A percentile compares a stretch with the other conserved stretches of the same genome.
Evolutionary conservation across 2,113 vertebrate genomes (phyloP).

Genomic region (Sorex araneus): DNA sequence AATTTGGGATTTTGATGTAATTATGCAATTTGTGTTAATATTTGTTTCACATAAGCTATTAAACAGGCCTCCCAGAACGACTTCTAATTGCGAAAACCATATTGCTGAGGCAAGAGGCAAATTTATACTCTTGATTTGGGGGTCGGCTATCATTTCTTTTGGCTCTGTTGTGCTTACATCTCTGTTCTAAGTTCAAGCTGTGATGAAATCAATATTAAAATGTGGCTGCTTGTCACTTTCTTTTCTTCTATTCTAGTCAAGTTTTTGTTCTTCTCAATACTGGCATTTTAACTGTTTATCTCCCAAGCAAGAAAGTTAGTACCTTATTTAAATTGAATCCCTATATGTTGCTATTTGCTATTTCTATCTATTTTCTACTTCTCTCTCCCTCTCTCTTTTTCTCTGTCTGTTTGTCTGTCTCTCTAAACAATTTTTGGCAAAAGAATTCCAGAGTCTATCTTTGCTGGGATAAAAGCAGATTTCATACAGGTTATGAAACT

Average conservation of each 20-base stretch:
- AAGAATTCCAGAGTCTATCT: constrained; percentile 74
- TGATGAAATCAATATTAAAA: neutral
- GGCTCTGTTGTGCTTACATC: constrained; percentile 43
- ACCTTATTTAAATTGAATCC: neutral
- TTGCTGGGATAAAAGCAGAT: constrained; percentile 80
- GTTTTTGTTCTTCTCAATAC: neutral
- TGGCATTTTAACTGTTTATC: constrained; percentile 69
- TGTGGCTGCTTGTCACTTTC: neutral
- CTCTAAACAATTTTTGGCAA: constrained; percentile 59
- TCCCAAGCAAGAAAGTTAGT: constrained; percentile 67
- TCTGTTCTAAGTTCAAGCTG: neutral
- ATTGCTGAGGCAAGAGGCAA: constrained; percentile 83
- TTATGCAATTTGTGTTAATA: constrained; percentile 91
- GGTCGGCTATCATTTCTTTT: constrained; percentile 75
- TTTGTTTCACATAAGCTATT: constrained; percentile 89
- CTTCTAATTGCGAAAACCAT: constrained; percentile 86
- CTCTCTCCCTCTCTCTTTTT: too few relatives aligned
- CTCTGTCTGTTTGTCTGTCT: too few relatives aligned
- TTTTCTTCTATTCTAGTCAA: constrained; percentile 2
- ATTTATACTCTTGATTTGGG: constrained; percentile 81
- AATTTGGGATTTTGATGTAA: constrained; percentile 88
- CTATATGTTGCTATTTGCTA: constrained; percentile 63
- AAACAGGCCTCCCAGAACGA: constrained; percentile 86
- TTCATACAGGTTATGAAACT: constrained; percentile 62
- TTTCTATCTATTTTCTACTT: neutral